Evolutionary conservation across 2,113 vertebrate species (phyloP).

Genomic region (Microtus pennsylvanicus): DNA sequence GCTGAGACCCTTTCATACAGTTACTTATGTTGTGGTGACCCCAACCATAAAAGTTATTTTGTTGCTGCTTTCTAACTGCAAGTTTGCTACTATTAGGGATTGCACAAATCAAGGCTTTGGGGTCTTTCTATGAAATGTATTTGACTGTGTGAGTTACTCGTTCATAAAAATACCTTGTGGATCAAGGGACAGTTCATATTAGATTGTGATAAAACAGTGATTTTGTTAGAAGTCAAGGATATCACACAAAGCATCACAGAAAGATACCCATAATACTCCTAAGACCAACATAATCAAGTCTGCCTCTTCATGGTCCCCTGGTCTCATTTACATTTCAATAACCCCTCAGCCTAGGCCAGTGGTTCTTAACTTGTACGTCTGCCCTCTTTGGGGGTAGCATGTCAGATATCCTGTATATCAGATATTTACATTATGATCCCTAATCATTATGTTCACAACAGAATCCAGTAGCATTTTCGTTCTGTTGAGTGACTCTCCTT

Average conservation of each 20-base stretch:
- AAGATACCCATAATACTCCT: neutral
- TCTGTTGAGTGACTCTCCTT: constrained; percentile 14
- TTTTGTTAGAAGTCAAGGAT: neutral
- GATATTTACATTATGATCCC: neutral
- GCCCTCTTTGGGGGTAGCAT: neutral
- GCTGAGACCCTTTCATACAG: neutral
- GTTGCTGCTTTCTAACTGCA: neutral
- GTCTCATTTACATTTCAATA: neutral
- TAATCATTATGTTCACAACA: neutral
- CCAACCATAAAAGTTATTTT: neutral
- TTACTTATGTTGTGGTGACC: neutral
- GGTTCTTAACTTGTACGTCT: neutral
- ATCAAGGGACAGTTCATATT: constrained; percentile 36
- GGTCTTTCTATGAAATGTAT: neutral
- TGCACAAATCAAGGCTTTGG: constrained; percentile 10
- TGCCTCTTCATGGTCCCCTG: neutral
- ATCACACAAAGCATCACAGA: neutral
- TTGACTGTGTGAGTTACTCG: neutral
- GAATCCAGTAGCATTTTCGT: neutral
- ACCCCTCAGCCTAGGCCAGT: neutral
- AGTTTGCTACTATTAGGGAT: neutral
- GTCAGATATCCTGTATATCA: neutral
- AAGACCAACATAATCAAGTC: neutral
- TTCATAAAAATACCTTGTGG: too few species aligned
- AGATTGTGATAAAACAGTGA: neutral